Conservation (phyloP, 1,140 invertebrate genomes). For the Hydropsyche tenuis region DNA sequence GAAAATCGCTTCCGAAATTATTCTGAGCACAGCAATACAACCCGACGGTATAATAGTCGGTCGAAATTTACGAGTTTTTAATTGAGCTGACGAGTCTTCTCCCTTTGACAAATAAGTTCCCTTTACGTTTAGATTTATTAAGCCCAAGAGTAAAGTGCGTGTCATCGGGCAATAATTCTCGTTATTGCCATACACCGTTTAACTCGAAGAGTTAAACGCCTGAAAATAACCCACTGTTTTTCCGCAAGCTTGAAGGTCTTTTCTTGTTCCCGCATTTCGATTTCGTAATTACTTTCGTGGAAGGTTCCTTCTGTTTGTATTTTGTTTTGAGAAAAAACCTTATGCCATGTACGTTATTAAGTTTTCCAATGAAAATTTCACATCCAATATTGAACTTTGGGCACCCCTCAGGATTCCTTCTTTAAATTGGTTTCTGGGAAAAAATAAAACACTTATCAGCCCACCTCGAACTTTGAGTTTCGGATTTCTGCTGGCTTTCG, state of each 20-base stretch:
- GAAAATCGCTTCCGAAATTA: not conserved
- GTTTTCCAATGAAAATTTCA: slow-evolving; percentile 7
- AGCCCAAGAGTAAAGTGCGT: not conserved
- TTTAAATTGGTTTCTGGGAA: slow-evolving; percentile 5
- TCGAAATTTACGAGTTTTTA: slow-evolving; percentile 16
- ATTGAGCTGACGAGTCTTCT: not conserved
- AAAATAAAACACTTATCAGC: slow-evolving; percentile 16
- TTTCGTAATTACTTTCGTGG: not conserved
- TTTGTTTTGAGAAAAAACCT: no score
- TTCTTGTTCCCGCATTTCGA: not conserved
- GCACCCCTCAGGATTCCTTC: not conserved
- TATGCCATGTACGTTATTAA: not conserved
- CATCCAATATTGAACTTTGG: slow-evolving; percentile 6
- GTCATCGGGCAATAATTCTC: slow-evolving; percentile 18
- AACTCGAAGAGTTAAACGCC: slow-evolving; percentile 4
- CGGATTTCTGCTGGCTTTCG: not conserved
- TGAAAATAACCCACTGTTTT: slow-evolving; percentile 3
- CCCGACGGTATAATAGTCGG: not conserved
- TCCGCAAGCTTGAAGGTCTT: no score
- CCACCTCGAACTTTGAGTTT: slow-evolving; percentile 6
- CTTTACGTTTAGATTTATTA: slow-evolving; percentile 16
- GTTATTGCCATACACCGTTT: not conserved
- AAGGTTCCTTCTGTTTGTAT: not conserved
- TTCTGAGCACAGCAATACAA: not conserved
- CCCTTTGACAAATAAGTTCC: slow-evolving; percentile 7